Conservation (phyloP, 2,888 invertebrate species). For the Lathronympha strigana region DNA sequence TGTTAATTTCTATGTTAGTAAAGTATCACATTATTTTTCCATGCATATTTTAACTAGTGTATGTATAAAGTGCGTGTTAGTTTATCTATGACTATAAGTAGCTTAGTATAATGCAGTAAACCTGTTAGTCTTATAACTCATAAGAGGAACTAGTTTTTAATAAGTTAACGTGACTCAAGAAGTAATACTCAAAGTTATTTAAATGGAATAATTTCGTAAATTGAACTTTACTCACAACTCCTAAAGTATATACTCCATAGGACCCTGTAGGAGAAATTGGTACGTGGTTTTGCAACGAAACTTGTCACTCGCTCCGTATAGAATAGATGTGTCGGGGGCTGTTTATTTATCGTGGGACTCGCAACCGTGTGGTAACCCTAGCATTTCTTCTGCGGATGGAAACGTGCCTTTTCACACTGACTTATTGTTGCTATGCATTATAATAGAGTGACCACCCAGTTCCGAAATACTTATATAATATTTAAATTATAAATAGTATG, state of each 20-base stretch:
- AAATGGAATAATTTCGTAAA: too few relatives aligned
- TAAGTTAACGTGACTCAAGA: too few relatives aligned
- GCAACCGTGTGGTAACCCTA: not conserved
- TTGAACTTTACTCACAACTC: too few relatives aligned
- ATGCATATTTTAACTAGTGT: too few relatives aligned
- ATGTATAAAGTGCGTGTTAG: too few relatives aligned
- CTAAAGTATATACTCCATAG: not conserved
- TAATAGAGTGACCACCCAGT: constrained; percentile 4
- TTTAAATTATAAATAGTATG: not conserved
- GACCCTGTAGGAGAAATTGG: not conserved
- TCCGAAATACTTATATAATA: too few relatives aligned
- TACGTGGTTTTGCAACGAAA: not conserved
- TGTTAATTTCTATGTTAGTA: not conserved
- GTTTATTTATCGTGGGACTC: constrained; percentile 1
- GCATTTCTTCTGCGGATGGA: not conserved
- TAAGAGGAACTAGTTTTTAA: too few relatives aligned
- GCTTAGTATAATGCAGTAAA: too few relatives aligned
- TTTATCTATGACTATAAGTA: too few relatives aligned
- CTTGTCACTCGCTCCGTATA: not conserved
- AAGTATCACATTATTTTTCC: not conserved
- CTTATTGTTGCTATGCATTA: not conserved
- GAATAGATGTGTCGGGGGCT: not conserved
- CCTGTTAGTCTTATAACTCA: too few relatives aligned
- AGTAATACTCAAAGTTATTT: too few relatives aligned
- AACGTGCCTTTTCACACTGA: not conserved